Percentiles rank a stretch among this genome's conserved stretches.
Conservation (phyloP, 1,140 invertebrate species). For the Pteromalus puparum region DNA sequence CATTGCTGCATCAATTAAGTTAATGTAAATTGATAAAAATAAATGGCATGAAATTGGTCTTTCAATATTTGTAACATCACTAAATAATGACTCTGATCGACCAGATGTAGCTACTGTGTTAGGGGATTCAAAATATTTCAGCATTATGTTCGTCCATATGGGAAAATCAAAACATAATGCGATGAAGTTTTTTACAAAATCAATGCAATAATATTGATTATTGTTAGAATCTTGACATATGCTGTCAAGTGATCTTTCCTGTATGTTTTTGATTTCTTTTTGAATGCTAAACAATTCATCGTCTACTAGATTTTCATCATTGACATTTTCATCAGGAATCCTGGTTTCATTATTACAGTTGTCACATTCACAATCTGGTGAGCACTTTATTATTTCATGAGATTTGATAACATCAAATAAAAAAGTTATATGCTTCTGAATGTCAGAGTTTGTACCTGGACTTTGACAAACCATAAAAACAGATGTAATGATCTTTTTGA, state of each 20-base stretch:
- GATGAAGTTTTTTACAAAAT: not conserved
- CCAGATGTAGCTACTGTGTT: not conserved
- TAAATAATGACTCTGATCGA: not conserved
- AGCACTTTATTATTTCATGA: not conserved
- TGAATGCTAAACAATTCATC: not conserved
- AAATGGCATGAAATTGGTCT: slow-evolving; percentile 20
- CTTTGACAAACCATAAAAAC: slow-evolving; percentile 23
- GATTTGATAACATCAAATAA: not conserved
- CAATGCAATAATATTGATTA: slow-evolving; percentile 26
- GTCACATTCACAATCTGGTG: slow-evolving; percentile 6
- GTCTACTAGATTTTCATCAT: not conserved
- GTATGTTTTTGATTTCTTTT: not conserved
- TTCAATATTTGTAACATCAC: not conserved
- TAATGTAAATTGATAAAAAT: slow-evolving; percentile 5
- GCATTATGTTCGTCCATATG: slow-evolving; percentile 19
- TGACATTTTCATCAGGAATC: not conserved
- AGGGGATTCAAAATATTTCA: not conserved
- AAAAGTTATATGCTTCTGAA: not conserved
- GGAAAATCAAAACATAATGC: not conserved
- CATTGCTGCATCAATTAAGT: not conserved
- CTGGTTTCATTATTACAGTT: not conserved
- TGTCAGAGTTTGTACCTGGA: not conserved
- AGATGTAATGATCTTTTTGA: not conserved
- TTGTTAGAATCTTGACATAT: not conserved
- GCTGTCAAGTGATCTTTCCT: not conserved